A percentile compares a stretch with the other conserved stretches of the same genome.
Evolutionary conservation across 2,113 vertebrate genomes (phyloP).

Genomic region (Hippolais icterina): DNA sequence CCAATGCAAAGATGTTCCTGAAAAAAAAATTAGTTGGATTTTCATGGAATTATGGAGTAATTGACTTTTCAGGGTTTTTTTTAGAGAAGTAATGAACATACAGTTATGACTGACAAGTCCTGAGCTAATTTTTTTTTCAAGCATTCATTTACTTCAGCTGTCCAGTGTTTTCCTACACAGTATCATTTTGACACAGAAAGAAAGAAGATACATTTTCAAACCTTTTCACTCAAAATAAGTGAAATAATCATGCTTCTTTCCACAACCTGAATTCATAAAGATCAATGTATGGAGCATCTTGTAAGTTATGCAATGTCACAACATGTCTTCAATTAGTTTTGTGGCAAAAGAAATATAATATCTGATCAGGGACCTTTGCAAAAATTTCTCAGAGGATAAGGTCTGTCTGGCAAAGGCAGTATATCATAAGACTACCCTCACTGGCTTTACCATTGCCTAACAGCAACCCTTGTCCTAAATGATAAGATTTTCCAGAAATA

Average conservation of each 20-base stretch:
- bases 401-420: neutral
- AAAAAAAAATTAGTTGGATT: neutral
- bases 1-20: neutral
- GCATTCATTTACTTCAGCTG: neutral
- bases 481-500: neutral
- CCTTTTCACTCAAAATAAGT: neutral
- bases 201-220: neutral
- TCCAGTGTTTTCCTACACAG: neutral
- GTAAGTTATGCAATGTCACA: neutral
- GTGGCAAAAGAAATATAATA: neutral
- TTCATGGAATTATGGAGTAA: neutral
- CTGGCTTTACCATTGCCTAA: neutral
- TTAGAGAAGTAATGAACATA: neutral
- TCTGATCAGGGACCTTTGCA: rapidly evolving
- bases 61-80: neutral
- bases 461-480: neutral
- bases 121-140: neutral
- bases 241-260: neutral
- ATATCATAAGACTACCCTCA: neutral
- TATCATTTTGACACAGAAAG: neutral
- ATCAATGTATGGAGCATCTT: neutral
- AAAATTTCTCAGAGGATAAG: neutral
- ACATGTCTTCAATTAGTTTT: neutral
- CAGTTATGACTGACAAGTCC: neutral
- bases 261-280: neutral